Evolutionary conservation across 2,888 invertebrate species (phyloP).

Genomic region (Pachymerium ferrugineum): DNA sequence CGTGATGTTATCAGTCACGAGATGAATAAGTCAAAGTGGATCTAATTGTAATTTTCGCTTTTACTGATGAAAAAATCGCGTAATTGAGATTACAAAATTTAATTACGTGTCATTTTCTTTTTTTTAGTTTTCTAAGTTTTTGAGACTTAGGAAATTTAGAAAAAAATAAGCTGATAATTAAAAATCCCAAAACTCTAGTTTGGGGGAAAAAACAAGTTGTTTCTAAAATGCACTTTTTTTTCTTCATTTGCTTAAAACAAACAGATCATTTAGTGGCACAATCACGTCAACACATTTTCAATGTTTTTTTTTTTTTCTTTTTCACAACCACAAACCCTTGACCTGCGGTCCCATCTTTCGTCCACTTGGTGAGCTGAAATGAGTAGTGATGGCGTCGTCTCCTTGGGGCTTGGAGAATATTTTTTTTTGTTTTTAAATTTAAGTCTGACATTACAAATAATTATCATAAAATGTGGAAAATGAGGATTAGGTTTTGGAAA

Average conservation of each 20-base stretch:
- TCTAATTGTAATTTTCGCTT: too few species aligned
- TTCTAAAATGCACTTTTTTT: neutral
- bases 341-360: constrained; percentile 24
- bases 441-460: neutral
- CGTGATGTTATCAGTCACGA: too few species aligned
- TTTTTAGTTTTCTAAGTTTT: too few species aligned
- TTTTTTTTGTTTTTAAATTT: too few species aligned
- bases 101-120: too few species aligned
- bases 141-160: too few species aligned
- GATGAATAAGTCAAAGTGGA: too few species aligned
- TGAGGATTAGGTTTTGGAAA: too few species aligned
- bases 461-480: neutral
- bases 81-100: too few species aligned
- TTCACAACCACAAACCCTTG: constrained; percentile 4
- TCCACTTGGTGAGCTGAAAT: neutral
- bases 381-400: neutral
- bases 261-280: constrained; percentile 24
- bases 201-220: neutral
- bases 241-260: neutral
- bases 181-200: too few species aligned
- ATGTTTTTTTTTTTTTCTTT: neutral
- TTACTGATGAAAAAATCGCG: too few species aligned
- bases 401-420: neutral
- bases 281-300: constrained; percentile 14
- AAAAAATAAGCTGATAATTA: too few species aligned